A percentile compares a stretch with the other conserved stretches of the same genome.
phyloP scores from a whole-genome alignment of 2,888 invertebrate species.

The Willowsia nigromaculata region DNA sequence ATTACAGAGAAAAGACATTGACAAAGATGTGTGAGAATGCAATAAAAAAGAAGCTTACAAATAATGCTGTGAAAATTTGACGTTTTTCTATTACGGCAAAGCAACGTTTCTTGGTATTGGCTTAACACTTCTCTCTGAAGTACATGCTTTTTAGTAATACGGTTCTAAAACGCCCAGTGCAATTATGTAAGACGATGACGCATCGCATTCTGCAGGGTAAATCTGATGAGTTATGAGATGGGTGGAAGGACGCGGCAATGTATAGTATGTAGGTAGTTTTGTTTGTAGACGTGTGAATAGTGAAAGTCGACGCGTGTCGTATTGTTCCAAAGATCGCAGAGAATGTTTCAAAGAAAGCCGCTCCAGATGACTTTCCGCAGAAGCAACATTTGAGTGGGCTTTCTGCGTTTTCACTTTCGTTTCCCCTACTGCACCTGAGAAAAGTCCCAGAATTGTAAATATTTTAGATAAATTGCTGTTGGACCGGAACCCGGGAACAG shows the following conservation, averaged over 20 bases:
- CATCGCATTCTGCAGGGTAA: conserved; percentile 27
- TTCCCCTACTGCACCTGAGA: neutral
- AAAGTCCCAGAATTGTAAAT: neutral
- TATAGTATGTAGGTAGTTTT: too few relatives aligned
- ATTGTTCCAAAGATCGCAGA: neutral
- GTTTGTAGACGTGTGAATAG: neutral
- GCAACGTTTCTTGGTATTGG: neutral
- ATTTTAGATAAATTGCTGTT: neutral
- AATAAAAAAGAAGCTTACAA: neutral
- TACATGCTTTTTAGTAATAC: neutral
- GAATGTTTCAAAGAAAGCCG: neutral
- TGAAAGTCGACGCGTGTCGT: neutral
- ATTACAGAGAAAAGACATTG: neutral
- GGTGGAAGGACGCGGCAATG: neutral
- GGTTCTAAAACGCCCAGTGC: neutral
- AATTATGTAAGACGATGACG: neutral
- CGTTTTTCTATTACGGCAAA: neutral
- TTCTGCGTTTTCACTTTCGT: neutral
- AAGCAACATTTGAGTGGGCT: neutral
- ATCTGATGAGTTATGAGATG: conserved; percentile 55
- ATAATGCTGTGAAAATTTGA: neutral
- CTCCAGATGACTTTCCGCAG: too few relatives aligned
- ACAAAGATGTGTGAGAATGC: neutral
- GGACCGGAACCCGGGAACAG: neutral
- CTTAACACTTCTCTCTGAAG: neutral